These are phyloP conservation scores for Gadopsis bispinosus DNA, from an alignment of 2,797 vertebrate species.

Conservation along the genomic window DNA sequence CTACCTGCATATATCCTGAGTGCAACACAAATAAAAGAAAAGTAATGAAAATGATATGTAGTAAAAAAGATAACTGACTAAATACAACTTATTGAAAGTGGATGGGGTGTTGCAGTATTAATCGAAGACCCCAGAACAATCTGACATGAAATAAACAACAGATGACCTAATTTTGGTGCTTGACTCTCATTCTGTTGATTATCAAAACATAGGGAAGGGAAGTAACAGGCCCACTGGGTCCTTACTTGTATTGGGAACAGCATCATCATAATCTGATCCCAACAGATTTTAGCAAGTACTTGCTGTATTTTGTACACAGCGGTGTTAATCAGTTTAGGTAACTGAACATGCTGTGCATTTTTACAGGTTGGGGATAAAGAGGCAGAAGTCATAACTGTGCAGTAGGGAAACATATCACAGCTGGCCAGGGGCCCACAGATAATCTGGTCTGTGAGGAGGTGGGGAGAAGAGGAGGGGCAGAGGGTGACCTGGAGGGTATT, in stretches of 20 bases:
- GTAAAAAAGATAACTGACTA: not conserved
- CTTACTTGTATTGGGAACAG: not conserved
- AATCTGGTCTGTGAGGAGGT: slow-evolving; percentile 12
- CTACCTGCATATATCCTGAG: not conserved
- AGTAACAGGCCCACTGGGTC: slow-evolving; percentile 14
- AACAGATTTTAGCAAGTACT: slow-evolving; percentile 22
- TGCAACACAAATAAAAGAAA: not conserved
- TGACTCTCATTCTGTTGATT: slow-evolving; percentile 1
- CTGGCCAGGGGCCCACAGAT: slow-evolving; percentile 1
- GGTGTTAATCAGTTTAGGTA: slow-evolving; percentile 13
- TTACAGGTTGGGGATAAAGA: slow-evolving; percentile 12
- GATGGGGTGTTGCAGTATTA: not conserved
- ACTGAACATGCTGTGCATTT: slow-evolving; percentile 12
- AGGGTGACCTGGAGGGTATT: slow-evolving; percentile 8
- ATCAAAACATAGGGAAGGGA: slow-evolving; percentile 15
- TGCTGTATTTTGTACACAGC: slow-evolving; percentile 12
- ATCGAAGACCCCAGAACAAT: slow-evolving; percentile 4
- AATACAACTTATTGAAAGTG: not conserved
- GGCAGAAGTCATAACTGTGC: slow-evolving; percentile 28
- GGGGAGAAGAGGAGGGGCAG: not conserved
- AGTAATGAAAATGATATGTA: not conserved
- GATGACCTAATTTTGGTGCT: not conserved
- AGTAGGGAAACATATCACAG: slow-evolving; percentile 2
- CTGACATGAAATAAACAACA: slow-evolving; percentile 21
- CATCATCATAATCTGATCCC: slow-evolving; percentile 22